Evolutionary conservation across 2,888 invertebrate genomes (phyloP), one percentile per base, ranked within the genome.

Genomic region (Ceratothoa steindachneri): DNA sequence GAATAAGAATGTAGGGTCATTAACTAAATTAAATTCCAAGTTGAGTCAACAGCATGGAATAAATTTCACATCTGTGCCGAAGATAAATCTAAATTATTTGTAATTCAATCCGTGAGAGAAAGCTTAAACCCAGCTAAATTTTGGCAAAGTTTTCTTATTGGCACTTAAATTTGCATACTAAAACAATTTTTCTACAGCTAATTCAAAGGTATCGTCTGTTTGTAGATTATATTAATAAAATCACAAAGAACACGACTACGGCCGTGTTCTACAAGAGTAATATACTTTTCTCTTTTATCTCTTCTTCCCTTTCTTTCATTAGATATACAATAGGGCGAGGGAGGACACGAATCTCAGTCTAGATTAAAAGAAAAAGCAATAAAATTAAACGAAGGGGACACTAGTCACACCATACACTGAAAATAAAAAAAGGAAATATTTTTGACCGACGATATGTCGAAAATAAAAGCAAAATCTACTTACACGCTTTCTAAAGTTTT

Each of bases 21-120:
- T 55, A 55, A 55, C 55, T 22, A 55, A 55, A 55, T 55, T 55
- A 55, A 55, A 55, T 55, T 55, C 55, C 7, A 55, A 55, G 55
- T 22, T 55, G 55, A 55, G 55, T 55, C 7, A 55, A 41, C n/a
- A n/a, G n/a, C n/a, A n/a, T n/a, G n/a, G 41, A 15, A 41, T 41
- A 41, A 41, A 55, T 55, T 55, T 22, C 15, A 22, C 7, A 22
- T 55, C 19, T 55, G 24, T 22, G 7, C 12, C 7, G 24, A 12
- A 55, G 55, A 55, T 55, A 55, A 55, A 55, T 19, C 55, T 55
- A 55, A 55, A 55, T 55, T 55, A 55, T 55, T 22, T 55, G 24
- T 55, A 55, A 55, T 55, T 22, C 55, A 55, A 55, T 55, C 19
- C 24, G 55, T 55, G 55, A 55, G 55, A 22, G 24, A 55, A 55